Percentiles rank a stretch among this genome's conserved stretches.
Evolutionary conservation across 1,140 invertebrate genomes (phyloP).

Genomic region (Calycopis cecrops): DNA sequence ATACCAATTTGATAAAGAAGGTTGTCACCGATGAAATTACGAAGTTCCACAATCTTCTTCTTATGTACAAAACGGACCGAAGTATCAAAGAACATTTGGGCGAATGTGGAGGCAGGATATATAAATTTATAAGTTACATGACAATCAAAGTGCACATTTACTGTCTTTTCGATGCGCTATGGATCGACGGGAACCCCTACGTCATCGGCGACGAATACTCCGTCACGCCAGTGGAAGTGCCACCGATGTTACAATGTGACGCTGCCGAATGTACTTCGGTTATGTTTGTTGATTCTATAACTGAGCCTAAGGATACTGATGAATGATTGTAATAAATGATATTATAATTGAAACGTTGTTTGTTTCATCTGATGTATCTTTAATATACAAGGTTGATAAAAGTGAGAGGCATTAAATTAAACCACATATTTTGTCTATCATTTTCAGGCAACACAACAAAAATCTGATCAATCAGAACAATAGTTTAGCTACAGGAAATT

Average conservation of each 20-base stretch:
- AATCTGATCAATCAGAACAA: no score
- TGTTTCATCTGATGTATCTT: neutral
- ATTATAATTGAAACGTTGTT: neutral
- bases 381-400: conserved; percentile 20
- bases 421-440: no score
- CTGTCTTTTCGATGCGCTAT: conserved; percentile 59
- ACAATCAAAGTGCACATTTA: conserved; percentile 66
- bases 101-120: conserved; percentile 61
- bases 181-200: conserved; percentile 66
- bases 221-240: conserved; percentile 58
- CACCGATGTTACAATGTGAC: conserved; percentile 61
- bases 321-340: conserved; percentile 35
- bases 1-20: conserved; percentile 63
- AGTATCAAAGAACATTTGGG: conserved; percentile 66
- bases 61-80: conserved; percentile 64
- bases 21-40: conserved; percentile 67
- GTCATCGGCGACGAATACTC: conserved; percentile 68
- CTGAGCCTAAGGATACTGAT: conserved; percentile 58
- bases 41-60: conserved; percentile 59
- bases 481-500: no score
- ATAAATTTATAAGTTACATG: conserved; percentile 68
- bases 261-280: conserved; percentile 62
- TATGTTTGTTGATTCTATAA: conserved; percentile 62
- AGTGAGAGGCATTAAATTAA: no score
- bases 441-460: no score